Base-by-base conservation (phyloP, 2,113 vertebrate species). In the Hyperopisus bebe region DNA sequence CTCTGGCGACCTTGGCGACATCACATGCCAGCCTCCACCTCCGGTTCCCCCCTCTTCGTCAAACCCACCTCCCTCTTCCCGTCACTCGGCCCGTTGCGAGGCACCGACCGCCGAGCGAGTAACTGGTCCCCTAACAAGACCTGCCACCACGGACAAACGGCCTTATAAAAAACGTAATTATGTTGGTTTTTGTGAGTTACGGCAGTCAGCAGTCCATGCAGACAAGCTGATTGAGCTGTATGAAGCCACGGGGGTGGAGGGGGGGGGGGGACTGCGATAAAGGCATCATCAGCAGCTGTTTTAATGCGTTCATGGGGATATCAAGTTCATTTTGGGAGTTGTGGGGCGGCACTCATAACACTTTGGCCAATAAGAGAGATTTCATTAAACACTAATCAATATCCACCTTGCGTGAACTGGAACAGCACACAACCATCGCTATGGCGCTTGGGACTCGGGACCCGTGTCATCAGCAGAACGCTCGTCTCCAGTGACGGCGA, bases 341-440 rank as follows among this genome's bases (percentile, higher is more conserved):
- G 8, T 24, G 87, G n/a, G 31, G 55, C 6, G 42, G 42, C 70
- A 35, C 47, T 89, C 31, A 51, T 82, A 82, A 53, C 47, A 39
- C 9, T 39, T 9, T 39, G 77, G 11, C 77, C 47, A 89, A 53
- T 53, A 89, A 89, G 74, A 53, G 44, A 46, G 39, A 88, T 88
- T 66, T 70, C 53, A 66, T 88, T 88, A 88, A 88, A 66, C 3
- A 5, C 7, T 62, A 62, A 88, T 88, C 53, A 24, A 88, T 88
- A 88, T 44, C 35, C 27, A 19, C 11, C 35, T 15, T n/a, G 55
- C 7, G 21, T 35, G 35, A 86, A 62, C 27, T 24, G 55, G 86
- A 50, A 55, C 5, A 53, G 27, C 86, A 51, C 11, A n/a, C 5
- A n/a, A 9, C 21, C 55, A 19, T 31, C 27, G 5, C 35, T 39